Conservation (phyloP, 2,113 vertebrate genomes). For the Eira barbara region DNA sequence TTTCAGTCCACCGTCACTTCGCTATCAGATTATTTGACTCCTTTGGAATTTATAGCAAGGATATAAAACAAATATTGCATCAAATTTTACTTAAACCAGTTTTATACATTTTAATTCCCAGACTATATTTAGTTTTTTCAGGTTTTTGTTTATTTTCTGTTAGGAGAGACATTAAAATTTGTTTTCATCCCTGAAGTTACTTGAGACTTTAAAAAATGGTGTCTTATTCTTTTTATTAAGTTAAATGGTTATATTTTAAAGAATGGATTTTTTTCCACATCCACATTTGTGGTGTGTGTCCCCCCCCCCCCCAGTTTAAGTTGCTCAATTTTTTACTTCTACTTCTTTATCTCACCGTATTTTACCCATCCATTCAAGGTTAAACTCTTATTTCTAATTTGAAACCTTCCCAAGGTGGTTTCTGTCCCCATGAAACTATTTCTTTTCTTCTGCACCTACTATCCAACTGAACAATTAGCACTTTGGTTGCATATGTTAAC, state of each 20-base stretch:
- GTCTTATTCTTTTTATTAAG: background rate
- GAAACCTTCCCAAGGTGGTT: conserved; percentile 16
- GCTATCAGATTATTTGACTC: background rate
- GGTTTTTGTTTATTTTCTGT: conserved; percentile 10
- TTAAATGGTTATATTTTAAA: background rate
- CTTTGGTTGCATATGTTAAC: background rate
- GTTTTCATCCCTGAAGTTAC: conserved; percentile 17
- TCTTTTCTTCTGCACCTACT: background rate
- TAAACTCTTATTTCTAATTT: conserved; percentile 40
- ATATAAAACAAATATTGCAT: background rate
- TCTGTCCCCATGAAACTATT: background rate
- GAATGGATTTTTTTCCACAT: background rate
- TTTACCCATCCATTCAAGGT: background rate
- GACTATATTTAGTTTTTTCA: background rate
- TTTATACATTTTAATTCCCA: background rate
- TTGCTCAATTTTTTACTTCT: background rate
- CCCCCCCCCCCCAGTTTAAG: background rate
- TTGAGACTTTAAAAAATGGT: background rate
- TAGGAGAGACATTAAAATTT: background rate
- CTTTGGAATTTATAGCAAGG: conserved; percentile 14
- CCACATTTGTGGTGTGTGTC: background rate
- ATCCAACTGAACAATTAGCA: conserved; percentile 38
- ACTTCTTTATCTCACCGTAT: background rate
- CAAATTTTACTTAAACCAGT: background rate
- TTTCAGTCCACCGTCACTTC: background rate